Percentiles rank a stretch among this genome's conserved stretches.
Evolutionary conservation across 2,113 vertebrate species (phyloP).

Genomic region (Lagopus muta): DNA sequence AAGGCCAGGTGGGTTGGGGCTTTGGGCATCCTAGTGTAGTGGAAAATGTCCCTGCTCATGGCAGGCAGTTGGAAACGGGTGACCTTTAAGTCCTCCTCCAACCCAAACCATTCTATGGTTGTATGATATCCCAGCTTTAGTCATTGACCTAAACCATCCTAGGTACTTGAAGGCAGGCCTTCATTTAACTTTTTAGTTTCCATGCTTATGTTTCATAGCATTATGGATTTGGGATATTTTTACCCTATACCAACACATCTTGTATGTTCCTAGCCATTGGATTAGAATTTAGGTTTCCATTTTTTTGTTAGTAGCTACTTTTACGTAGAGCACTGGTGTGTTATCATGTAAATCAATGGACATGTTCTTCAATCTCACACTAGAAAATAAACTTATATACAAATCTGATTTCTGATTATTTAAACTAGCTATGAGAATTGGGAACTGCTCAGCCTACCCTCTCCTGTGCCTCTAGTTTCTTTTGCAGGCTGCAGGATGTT

Average conservation of each 20-base stretch:
- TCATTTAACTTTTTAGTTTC: not conserved
- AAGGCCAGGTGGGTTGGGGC: not conserved
- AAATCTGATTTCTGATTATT: not conserved
- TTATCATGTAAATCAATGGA: not conserved
- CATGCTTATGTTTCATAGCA: not conserved
- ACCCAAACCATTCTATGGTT: not conserved
- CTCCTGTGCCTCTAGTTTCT: not conserved
- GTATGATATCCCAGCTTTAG: not conserved
- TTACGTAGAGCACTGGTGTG: not conserved
- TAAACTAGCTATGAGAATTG: not conserved
- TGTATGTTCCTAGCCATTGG: not conserved
- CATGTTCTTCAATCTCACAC: not conserved
- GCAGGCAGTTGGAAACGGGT: not conserved
- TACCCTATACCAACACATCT: not conserved
- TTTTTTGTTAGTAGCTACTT: not conserved
- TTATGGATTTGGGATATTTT: not conserved
- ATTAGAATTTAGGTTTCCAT: not conserved
- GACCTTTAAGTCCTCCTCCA: not conserved
- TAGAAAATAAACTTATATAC: not conserved
- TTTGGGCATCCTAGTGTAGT: not conserved
- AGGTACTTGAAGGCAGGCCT: not conserved
- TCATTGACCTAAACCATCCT: not conserved
- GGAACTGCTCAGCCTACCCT: not conserved
- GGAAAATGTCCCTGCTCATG: not conserved
- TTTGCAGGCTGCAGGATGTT: not conserved